Conservation (phyloP, 2,888 invertebrate genomes). For the Andrena minutula region DNA sequence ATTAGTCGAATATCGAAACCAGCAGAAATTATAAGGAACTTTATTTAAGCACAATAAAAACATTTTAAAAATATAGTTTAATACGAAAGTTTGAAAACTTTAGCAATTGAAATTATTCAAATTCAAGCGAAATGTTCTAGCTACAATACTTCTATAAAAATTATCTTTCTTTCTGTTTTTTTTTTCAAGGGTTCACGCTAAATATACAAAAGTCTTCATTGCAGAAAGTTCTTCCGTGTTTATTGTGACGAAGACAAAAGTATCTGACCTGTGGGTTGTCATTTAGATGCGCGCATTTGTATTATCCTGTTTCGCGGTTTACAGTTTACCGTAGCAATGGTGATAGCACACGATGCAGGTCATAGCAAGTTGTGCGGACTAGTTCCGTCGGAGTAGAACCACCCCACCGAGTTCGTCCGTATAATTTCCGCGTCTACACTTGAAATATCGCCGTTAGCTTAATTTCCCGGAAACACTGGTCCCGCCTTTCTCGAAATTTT, state of each 20-base stretch:
- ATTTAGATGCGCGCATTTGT: conserved; percentile 28
- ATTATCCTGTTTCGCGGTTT: conserved; percentile 38
- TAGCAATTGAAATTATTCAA: background rate
- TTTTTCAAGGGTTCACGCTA: background rate
- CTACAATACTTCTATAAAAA: background rate
- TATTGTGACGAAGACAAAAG: conserved; percentile 19
- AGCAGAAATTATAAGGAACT: too few species aligned
- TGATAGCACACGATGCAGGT: conserved; percentile 15
- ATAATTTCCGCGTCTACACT: conserved; percentile 40
- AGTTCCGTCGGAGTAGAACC: conserved; percentile 19
- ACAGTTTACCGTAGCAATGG: conserved; percentile 21
- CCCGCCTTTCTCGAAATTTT: conserved; percentile 17
- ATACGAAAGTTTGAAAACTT: too few species aligned
- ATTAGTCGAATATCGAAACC: too few species aligned
- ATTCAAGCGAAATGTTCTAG: background rate
- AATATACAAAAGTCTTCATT: background rate
- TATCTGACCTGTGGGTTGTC: conserved; percentile 17
- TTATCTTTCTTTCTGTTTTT: background rate
- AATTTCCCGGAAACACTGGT: conserved; percentile 31
- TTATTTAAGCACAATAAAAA: too few species aligned
- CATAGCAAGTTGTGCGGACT: conserved; percentile 17
- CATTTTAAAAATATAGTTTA: too few species aligned
- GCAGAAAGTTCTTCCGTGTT: background rate
- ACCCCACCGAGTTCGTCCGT: conserved; percentile 24
- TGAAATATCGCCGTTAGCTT: conserved; percentile 51